Base-by-base conservation (phyloP, 2,113 vertebrate species). In the Oceanodroma tethys region DNA sequence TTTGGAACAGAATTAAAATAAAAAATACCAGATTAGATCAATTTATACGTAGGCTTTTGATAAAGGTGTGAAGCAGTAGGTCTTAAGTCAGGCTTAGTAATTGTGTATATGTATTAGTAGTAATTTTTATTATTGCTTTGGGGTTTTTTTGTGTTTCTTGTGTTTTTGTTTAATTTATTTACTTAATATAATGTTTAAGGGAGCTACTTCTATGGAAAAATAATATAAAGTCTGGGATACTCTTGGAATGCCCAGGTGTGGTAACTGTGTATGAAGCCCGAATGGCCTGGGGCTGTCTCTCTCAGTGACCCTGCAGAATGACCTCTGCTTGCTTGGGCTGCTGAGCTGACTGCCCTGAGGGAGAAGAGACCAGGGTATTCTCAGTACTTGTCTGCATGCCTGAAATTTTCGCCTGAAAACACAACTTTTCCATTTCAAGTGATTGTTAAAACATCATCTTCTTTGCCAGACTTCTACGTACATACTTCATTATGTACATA, bases 1-100 rank as follows among this genome's bases (percentile, higher is more conserved):
- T 94, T 92, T 90, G 82, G 40, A 89, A 82, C 81, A 81, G 60
- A 95, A 74, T 93, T 90, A 66, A 94, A 80, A 95, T 95, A 59
- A 88, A 94, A 97, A 86, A 50, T 40, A 92, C 38, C 67, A 71
- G 88, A 90, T 85, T 58, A 76, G 40, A 86, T 88, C 68, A 78
- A 63, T 95, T 97, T 88, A 38, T 86, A 88, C 1, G 0, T 29
- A 38, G 50, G 36, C 45, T 94, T 97, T 87, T 82, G 93, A 85
- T 91, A 38, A 75, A 81, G n/a, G 63, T 81, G 48, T 50, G 52
- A 68, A 86, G 82, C 59, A 56, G 56, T 34, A 55, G 27, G 17
- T 81, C 32, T 83, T 73, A 85, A 84, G 26, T 81, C 86, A 87
- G 80, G 27, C 52, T 88, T 67, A 66, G 40, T 81, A 78, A 59